Base-by-base conservation (phyloP, 2,113 vertebrate species). In the Halichoerus grypus region DNA sequence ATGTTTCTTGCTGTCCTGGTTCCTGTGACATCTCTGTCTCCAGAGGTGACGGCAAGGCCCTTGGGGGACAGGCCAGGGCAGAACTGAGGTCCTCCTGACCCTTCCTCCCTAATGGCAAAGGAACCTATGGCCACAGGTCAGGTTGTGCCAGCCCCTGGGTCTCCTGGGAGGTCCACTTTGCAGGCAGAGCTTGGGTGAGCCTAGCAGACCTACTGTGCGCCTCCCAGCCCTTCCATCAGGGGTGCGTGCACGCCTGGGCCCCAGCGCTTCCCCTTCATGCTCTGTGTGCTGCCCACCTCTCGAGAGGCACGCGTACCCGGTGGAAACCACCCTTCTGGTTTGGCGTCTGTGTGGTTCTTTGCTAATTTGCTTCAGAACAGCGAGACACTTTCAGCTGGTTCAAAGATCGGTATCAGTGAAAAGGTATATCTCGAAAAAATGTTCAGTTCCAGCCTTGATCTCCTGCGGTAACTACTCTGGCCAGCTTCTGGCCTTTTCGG, bases 341-440 rank as follows among this genome's bases (percentile, higher is more conserved):
- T 83, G 81, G 61, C 39, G 4, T 71, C 49, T 19, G 15, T 24
- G 8, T 69, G 31, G 42, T 51, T 65, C 81, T 88, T 65, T 65
- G 55, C 91, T 96, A 33, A 51, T 83, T 93, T 81, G 42, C 46
- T 76, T 91, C 90, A 21, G 36, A 86, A 72, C 15, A 65, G 59
- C 53, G 57, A 18, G 39, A 65, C 10, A 6, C 51, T 81, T 91
- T 59, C 18, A 36, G 69, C 21, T 88, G 53, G 39, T 31, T 77
- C 26, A 46, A 26, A 77, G 42, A 46, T 77, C 74, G 1, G 0
- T 49, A 16, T 49, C 74, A 4, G 74, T 53, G 19, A 10, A 55
- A 88, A 90, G 11, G 10, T 72, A 4, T 71, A 12, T 81, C n/a
- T 19, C 42, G 24, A 31, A 31, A 22, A 76, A 28, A 71, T 51